These are phyloP conservation scores for Lysandra bellargus DNA, from an alignment of 2,888 invertebrate genomes.

Conservation along the genomic window DNA sequence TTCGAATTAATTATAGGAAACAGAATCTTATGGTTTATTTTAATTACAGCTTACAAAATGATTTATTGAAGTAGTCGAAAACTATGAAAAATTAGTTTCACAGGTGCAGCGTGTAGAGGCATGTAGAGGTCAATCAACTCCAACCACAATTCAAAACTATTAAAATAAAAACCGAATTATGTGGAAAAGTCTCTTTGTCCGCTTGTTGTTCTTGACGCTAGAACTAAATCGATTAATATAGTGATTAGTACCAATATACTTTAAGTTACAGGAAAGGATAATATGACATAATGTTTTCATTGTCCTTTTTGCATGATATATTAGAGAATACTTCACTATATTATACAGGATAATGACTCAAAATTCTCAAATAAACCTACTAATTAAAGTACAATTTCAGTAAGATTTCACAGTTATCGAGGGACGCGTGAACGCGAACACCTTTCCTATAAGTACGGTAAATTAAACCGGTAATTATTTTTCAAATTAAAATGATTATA, in stretches of 20 bases:
- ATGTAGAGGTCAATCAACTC: background rate
- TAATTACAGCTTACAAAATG: constrained; percentile 70
- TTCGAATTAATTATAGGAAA: constrained; percentile 76
- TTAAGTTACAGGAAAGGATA: no score
- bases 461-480: constrained; percentile 73
- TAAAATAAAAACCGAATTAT: background rate
- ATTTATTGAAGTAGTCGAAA: constrained; percentile 57
- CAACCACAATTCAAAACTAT: background rate
- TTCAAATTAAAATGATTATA: constrained; percentile 70
- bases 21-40: constrained; percentile 72
- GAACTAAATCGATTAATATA: no score
- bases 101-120: constrained; percentile 2
- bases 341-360: background rate
- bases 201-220: no score
- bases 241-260: no score
- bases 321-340: background rate
- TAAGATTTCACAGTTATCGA: constrained; percentile 53
- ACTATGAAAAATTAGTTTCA: constrained; percentile 20
- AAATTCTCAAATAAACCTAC: constrained; percentile 27
- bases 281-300: no score
- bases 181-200: no score
- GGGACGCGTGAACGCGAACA: constrained; percentile 72
- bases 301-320: no score
- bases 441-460: constrained; percentile 67
- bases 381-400: constrained; percentile 50